Evolutionary conservation across 2,888 invertebrate genomes (phyloP).

Genomic region (Strigamia crassipes): DNA sequence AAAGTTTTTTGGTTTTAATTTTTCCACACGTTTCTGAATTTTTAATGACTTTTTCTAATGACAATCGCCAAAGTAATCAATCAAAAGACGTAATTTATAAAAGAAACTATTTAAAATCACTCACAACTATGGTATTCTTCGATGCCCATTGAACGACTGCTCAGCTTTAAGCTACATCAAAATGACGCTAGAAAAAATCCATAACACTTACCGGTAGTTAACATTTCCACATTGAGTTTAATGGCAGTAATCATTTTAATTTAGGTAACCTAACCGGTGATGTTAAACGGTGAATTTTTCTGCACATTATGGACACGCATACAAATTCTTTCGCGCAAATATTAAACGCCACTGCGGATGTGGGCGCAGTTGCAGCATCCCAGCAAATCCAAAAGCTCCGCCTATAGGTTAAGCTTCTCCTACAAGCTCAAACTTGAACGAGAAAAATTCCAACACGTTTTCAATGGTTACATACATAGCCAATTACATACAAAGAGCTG

Average conservation of each 20-base stretch:
- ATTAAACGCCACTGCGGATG: constrained; percentile 26
- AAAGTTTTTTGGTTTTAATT: too few species aligned
- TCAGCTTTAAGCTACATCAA: constrained; percentile 11
- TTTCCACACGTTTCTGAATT: neutral
- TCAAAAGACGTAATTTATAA: too few species aligned
- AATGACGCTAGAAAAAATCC: neutral
- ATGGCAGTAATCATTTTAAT: neutral
- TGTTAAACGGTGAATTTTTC: neutral
- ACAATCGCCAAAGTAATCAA: too few species aligned
- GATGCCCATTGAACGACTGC: neutral
- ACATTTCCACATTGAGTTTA: neutral
- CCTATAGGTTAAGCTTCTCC: neutral
- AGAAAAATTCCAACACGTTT: neutral
- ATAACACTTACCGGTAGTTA: constrained; percentile 3
- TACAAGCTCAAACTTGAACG: neutral
- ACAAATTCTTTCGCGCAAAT: neutral
- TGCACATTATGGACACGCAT: neutral
- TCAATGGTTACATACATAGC: neutral
- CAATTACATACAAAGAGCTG: constrained; percentile 1
- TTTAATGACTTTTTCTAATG: neutral
- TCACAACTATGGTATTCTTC: neutral
- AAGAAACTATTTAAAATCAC: too few species aligned
- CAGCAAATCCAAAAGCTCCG: neutral
- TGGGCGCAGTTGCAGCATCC: constrained; percentile 1
- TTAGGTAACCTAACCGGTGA: neutral